Percentiles rank a stretch among this genome's conserved stretches.
These are phyloP conservation scores for Drosophila teissieri DNA, from an alignment of 1,140 invertebrate genomes.

Conservation along the genomic window DNA sequence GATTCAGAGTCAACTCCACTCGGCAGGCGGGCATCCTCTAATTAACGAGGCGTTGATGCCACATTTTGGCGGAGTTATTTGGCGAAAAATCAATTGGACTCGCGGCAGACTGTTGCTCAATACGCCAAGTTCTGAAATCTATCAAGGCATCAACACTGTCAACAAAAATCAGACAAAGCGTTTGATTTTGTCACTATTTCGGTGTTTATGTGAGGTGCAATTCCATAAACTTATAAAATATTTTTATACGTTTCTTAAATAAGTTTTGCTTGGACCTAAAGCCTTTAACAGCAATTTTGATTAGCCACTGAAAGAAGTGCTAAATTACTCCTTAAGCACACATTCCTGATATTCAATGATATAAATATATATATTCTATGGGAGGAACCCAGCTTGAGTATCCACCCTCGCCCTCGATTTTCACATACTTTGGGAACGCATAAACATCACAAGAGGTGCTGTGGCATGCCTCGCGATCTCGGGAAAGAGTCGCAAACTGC, in stretches of 20 bases:
- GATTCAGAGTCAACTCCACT: slow-evolving; percentile 7
- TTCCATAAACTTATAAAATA: too few relatives aligned
- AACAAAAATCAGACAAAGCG: slow-evolving; percentile 14
- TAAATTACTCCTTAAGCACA: too few relatives aligned
- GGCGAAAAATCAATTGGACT: slow-evolving; percentile 37
- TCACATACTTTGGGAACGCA: slow-evolving; percentile 27
- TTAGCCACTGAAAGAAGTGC: too few relatives aligned
- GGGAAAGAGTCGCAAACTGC: slow-evolving; percentile 22
- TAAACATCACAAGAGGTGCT: slow-evolving; percentile 20
- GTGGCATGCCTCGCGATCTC: not conserved
- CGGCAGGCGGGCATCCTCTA: slow-evolving; percentile 41
- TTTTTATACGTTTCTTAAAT: too few relatives aligned
- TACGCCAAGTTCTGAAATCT: slow-evolving; percentile 16
- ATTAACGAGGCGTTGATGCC: slow-evolving; percentile 72
- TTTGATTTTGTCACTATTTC: not conserved
- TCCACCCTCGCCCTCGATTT: slow-evolving; percentile 18
- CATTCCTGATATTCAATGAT: too few relatives aligned
- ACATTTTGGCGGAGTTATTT: slow-evolving; percentile 30
- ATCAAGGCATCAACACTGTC: slow-evolving; percentile 42
- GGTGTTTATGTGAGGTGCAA: not conserved
- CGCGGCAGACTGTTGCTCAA: slow-evolving; percentile 23
- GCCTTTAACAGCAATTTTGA: too few relatives aligned
- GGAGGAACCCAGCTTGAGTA: too few relatives aligned
- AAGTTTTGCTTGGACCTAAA: too few relatives aligned
- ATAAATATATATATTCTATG: not conserved